These are phyloP conservation scores for Ormyrus pomaceus DNA, from an alignment of 2,888 invertebrate species.

Conservation along the genomic window DNA sequence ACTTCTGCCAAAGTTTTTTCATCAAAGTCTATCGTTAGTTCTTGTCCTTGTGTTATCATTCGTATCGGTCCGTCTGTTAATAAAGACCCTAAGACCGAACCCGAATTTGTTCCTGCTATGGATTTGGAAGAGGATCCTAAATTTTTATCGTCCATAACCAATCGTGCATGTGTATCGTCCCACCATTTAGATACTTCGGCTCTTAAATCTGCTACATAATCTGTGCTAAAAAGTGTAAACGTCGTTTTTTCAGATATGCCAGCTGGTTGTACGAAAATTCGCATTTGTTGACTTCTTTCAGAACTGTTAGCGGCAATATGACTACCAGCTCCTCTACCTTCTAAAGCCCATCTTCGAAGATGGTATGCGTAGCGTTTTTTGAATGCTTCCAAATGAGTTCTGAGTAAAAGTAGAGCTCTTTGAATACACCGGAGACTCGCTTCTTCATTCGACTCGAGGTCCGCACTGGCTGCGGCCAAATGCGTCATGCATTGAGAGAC, in stretches of 20 bases:
- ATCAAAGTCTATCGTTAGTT: slow-evolving; percentile 93
- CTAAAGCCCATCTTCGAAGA: slow-evolving; percentile 91
- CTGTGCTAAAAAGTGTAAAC: slow-evolving; percentile 88
- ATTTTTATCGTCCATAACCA: slow-evolving; percentile 64
- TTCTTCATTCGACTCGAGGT: slow-evolving; percentile 78
- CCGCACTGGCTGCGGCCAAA: slow-evolving; percentile 88
- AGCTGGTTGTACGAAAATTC: slow-evolving; percentile 91
- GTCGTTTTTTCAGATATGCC: slow-evolving; percentile 91
- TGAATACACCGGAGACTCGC: slow-evolving; percentile 92
- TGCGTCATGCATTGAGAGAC: slow-evolving; percentile 96
- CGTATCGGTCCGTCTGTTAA: slow-evolving; percentile 90
- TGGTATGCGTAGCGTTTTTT: slow-evolving; percentile 92
- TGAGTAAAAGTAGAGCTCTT: slow-evolving; percentile 89
- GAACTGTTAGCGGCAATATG: slow-evolving; percentile 83
- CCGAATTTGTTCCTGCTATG: slow-evolving; percentile 65
- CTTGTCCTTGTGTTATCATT: slow-evolving; percentile 96
- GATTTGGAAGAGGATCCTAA: slow-evolving; percentile 56
- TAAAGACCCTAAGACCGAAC: slow-evolving; percentile 82
- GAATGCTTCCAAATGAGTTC: slow-evolving; percentile 96
- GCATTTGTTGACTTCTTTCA: slow-evolving; percentile 81
- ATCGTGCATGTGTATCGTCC: slow-evolving; percentile 78
- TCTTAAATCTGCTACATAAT: slow-evolving; percentile 92
- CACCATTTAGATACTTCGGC: slow-evolving; percentile 98
- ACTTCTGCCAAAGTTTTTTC: slow-evolving; percentile 92
- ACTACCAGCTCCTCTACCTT: slow-evolving; percentile 85